These are phyloP conservation scores for Chelonus insularis DNA, from an alignment of 1,140 invertebrate genomes.

Conservation along the genomic window DNA sequence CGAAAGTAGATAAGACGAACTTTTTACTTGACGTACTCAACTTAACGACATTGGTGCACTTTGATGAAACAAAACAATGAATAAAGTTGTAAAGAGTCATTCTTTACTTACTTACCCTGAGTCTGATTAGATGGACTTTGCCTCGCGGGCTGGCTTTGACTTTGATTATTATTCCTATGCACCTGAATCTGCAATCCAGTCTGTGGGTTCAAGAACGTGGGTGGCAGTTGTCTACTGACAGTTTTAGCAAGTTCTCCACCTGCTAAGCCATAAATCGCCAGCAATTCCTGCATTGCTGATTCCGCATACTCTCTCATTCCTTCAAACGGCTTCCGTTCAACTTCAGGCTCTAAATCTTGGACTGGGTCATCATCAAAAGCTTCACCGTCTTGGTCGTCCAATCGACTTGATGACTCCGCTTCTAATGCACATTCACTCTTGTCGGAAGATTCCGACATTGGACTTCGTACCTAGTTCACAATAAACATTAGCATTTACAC, in stretches of 20 bases:
- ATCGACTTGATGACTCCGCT: conserved; percentile 37
- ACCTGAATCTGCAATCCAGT: conserved; percentile 40
- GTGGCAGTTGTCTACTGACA: conserved; percentile 55
- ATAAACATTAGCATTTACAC: neutral
- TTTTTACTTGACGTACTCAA: too few species aligned
- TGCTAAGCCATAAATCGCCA: conserved; percentile 64
- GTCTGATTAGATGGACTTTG: neutral
- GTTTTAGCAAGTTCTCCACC: conserved; percentile 59
- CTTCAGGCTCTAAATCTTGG: conserved; percentile 19
- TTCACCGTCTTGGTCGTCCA: conserved; percentile 37
- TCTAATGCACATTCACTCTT: conserved; percentile 51
- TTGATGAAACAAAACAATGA: too few species aligned
- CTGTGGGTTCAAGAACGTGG: conserved; percentile 53
- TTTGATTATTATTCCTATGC: conserved; percentile 25
- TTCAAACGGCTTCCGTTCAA: conserved; percentile 50
- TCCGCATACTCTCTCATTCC: conserved; percentile 66
- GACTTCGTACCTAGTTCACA: conserved; percentile 47
- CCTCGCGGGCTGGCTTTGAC: neutral
- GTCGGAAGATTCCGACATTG: conserved; percentile 55
- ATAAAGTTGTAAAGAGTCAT: too few species aligned
- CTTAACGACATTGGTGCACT: too few species aligned
- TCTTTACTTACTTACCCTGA: conserved; percentile 30
- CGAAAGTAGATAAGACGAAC: too few species aligned
- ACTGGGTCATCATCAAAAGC: conserved; percentile 29
- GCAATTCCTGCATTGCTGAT: conserved; percentile 67